Evolutionary conservation across 2,888 invertebrate genomes (phyloP), one percentile per base, ranked within the genome.

Genomic region (Muscina levida): DNA sequence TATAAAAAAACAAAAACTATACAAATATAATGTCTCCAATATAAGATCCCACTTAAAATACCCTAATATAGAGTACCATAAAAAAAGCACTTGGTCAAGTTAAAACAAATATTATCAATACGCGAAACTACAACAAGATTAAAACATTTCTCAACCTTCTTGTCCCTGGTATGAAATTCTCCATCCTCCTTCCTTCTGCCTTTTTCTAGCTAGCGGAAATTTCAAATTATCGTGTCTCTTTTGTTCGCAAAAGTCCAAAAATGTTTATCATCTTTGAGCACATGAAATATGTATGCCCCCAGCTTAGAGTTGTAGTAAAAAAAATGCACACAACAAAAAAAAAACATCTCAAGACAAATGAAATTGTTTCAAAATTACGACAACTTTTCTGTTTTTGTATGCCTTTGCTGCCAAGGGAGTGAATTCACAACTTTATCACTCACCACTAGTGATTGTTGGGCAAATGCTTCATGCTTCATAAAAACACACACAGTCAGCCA

Each of bases 361-460:
- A 68, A 44, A 66, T 79, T 72, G 42, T 72, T 80, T 80, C 48
- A 65, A 59, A 65, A 65, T 24, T 3, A 65, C 56, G 37, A 65
- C 62, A 65, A 31, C 3, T 56, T 51, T 42, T n/a, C n/a, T 8
- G 11, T 46, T 62, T 53, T 37, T 44, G 13, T 59, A 4, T 37
- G 11, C 24, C 66, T n/a, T n/a, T n/a, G n/a, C n/a, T 48, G 13
- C 2, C 17, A 31, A 31, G 31, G 1, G 39, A 17, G 15, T 10
- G 42, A 42, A n/a, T 15, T 10, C 44, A 0, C 37, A 48, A 13
- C 51, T 26, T 37, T 10, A 11, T 68, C 6, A 74, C 3, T 31
- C 4, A 31, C 4, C 15, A 19, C 5, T 46, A 48, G 26, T 59
- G 4, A 8, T 44, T 62, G 44, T 17, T 11, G 39, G 11, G 15